Evolutionary conservation across 2,888 invertebrate genomes (phyloP), one percentile per base, ranked within the genome.

Genomic region (Rotaria magnacalcarata): DNA sequence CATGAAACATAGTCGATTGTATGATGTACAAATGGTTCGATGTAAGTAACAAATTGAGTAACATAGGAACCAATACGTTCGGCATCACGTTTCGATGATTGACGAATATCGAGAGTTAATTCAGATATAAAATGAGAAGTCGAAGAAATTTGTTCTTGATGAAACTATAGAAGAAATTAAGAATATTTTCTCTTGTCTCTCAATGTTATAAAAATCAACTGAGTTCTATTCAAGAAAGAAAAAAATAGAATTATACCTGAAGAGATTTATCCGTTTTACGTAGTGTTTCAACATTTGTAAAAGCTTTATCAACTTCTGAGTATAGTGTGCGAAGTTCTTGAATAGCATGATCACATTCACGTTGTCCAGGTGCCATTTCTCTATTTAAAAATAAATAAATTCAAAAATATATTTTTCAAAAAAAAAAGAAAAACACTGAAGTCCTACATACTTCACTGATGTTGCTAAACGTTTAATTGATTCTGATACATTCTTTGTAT

Each of bases 401-500:
- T 7, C 11, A 52, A 14, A 52, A 2, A 11, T 14, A 1, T 52
- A 14, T 3, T 54, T 85, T 60, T 85, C 8, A 43, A 87, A 0
- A 11, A 14, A 41, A 54, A 16, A 41, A 41, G 2, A 50, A 50
- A 50, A 8, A 1, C 4, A 50, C 34, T 34, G 34, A 14, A 50
- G 8, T 50, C n/a, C n/a, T 41, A 87, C 88, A 87, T 90, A 94
- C 93, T 95, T 94, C 89, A 97, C 96, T 88, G 96, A 95, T 24
- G 95, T 94, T 8, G 97, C 96, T 10, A 99, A 93, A 19, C 94
- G 94, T 92, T 98, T 98, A 90, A 99, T 97, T 54, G 96, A 95
- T 90, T 98, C 97, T 1, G 97, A 97, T 0, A 99, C 97, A 85
- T 94, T 94, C 91, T 96, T 97, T 90, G 96, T 96, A 92, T 97